These are phyloP conservation scores for Xanthia togata DNA, from an alignment of 2,888 invertebrate genomes.

Conservation along the genomic window DNA sequence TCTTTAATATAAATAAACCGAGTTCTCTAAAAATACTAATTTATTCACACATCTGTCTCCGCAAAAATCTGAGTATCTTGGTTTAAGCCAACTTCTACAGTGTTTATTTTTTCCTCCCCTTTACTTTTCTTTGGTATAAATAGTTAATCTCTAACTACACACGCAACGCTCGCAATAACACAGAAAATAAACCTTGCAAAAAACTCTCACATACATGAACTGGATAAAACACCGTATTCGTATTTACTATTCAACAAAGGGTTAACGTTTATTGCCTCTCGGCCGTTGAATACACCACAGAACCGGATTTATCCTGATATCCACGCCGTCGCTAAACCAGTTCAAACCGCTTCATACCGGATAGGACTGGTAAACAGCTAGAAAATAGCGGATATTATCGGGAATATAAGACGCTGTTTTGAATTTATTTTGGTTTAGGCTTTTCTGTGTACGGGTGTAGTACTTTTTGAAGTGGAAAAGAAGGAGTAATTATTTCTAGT, in stretches of 20 bases:
- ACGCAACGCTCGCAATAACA: slow-evolving; percentile 42
- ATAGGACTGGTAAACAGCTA: slow-evolving; percentile 57
- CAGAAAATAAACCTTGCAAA: slow-evolving; percentile 58
- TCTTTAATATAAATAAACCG: not conserved
- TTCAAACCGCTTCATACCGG: slow-evolving; percentile 57
- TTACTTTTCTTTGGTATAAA: slow-evolving; percentile 35
- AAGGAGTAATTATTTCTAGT: not conserved
- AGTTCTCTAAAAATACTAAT: too few relatives aligned
- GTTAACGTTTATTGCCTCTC: slow-evolving; percentile 67
- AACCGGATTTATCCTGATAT: slow-evolving; percentile 68
- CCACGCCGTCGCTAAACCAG: slow-evolving; percentile 57
- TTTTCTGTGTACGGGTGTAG: not conserved
- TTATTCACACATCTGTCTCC: not conserved
- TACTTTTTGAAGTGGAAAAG: not conserved
- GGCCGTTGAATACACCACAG: slow-evolving; percentile 63
- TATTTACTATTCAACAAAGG: slow-evolving; percentile 70
- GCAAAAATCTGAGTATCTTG: not conserved
- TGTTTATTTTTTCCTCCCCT: slow-evolving; percentile 20
- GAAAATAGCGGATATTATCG: slow-evolving; percentile 64
- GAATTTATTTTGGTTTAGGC: slow-evolving; percentile 10
- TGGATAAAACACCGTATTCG: slow-evolving; percentile 56
- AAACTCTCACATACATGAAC: slow-evolving; percentile 52
- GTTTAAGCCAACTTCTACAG: slow-evolving; percentile 4
- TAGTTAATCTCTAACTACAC: slow-evolving; percentile 55
- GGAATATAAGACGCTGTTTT: slow-evolving; percentile 42